A percentile compares a stretch with the other conserved stretches of the same genome.
Conservation (phyloP, 2,113 vertebrate genomes). For the Balaenoptera acutorostrata region DNA sequence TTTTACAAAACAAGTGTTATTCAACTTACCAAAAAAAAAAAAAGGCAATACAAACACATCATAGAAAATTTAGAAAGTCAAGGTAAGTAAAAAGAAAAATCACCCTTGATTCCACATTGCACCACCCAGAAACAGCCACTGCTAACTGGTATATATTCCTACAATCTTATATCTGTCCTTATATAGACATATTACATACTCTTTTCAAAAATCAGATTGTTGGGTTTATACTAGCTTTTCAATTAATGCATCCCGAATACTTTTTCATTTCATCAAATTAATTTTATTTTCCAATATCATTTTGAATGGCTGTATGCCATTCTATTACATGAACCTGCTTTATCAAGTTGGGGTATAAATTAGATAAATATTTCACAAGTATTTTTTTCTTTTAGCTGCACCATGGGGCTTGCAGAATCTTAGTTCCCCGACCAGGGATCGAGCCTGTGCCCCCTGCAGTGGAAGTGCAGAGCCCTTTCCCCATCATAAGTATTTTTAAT, state of each 20-base stretch:
- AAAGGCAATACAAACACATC: background rate
- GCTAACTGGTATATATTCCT: background rate
- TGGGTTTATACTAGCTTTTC: background rate
- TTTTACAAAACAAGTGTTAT: conserved; percentile 15
- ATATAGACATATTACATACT: background rate
- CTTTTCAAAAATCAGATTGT: background rate
- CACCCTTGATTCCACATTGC: background rate
- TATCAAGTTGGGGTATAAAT: background rate
- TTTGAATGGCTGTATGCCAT: background rate
- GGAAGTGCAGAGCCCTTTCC: no score
- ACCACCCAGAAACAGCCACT: background rate
- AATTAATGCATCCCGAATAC: background rate
- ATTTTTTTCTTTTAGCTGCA: background rate
- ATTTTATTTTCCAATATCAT: background rate
- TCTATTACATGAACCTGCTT: background rate
- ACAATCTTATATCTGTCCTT: background rate
- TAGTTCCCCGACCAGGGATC: no score
- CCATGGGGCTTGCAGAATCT: no score
- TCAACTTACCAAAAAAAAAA: background rate
- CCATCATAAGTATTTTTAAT: background rate
- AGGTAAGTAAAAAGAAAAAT: background rate
- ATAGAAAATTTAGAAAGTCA: background rate
- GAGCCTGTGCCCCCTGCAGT: no score
- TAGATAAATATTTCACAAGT: conserved; percentile 7
- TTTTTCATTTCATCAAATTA: conserved; percentile 5